Conservation (phyloP, 2,797 vertebrate species). For the Lacerta agilis region DNA sequence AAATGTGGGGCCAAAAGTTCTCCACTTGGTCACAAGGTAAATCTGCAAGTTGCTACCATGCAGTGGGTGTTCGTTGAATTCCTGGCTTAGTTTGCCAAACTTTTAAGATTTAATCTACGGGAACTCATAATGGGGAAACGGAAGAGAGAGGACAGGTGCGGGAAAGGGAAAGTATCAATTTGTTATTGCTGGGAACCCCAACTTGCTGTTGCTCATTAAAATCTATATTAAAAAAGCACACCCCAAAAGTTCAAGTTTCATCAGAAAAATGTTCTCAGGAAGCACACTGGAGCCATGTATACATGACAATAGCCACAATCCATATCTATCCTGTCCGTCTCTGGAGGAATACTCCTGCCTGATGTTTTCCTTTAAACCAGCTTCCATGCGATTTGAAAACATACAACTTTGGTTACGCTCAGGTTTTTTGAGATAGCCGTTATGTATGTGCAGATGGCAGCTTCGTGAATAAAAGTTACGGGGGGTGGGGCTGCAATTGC, state of each 20-base stretch:
- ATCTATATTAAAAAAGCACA: background rate
- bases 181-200: background rate
- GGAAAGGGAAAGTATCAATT: background rate
- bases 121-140: background rate
- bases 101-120: background rate
- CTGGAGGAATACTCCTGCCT: no score
- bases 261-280: background rate
- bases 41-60: background rate
- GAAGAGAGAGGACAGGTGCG: background rate
- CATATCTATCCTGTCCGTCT: no score
- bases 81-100: background rate
- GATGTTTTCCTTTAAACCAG: no score
- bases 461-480: no score
- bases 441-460: no score
- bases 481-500: no score
- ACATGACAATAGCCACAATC: no score
- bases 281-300: no score
- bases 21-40: background rate
- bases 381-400: no score
- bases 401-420: no score
- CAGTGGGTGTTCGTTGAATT: background rate
- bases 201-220: constrained; percentile 5
- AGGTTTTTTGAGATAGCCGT: no score
- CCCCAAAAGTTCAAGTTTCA: background rate
- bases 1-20: background rate